These are phyloP conservation scores for Pangasianodon gigas DNA, from an alignment of 2,113 vertebrate genomes.

Conservation along the genomic window DNA sequence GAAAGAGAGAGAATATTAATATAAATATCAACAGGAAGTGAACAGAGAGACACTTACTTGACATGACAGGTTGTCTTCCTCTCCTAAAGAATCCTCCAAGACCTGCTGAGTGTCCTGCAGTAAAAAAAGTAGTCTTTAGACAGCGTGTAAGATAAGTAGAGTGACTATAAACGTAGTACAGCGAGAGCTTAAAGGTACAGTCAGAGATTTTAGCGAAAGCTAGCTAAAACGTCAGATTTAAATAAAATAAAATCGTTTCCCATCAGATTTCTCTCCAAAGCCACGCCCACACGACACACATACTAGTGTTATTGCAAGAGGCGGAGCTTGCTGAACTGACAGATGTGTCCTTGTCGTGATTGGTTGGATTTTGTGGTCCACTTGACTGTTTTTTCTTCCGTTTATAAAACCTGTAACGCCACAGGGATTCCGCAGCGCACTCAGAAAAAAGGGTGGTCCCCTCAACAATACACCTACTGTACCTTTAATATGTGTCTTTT, in stretches of 20 bases:
- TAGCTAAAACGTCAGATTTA: neutral
- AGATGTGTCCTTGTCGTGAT: neutral
- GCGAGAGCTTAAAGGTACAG: neutral
- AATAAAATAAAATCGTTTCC: neutral
- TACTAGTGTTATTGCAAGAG: neutral
- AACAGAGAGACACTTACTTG: conserved; percentile 44
- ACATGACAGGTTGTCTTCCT: conserved; percentile 52
- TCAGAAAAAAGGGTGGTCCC: neutral
- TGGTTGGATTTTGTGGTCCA: neutral
- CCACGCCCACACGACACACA: neutral
- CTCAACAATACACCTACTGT: neutral
- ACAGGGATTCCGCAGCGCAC: neutral
- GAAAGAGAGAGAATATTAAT: neutral
- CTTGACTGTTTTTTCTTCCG: neutral
- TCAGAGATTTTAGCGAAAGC: neutral
- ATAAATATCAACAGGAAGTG: neutral
- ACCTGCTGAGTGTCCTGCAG: conserved; percentile 51
- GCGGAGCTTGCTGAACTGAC: neutral
- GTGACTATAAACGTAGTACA: neutral
- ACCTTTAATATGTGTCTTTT: neutral
- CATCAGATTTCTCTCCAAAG: neutral
- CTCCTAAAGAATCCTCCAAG: conserved; percentile 54
- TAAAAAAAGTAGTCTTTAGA: neutral
- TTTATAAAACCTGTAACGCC: too few species aligned
- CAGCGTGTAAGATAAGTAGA: neutral